Evolutionary conservation across 2,888 invertebrate species (phyloP).

Genomic region (Drosophila anomalata): DNA sequence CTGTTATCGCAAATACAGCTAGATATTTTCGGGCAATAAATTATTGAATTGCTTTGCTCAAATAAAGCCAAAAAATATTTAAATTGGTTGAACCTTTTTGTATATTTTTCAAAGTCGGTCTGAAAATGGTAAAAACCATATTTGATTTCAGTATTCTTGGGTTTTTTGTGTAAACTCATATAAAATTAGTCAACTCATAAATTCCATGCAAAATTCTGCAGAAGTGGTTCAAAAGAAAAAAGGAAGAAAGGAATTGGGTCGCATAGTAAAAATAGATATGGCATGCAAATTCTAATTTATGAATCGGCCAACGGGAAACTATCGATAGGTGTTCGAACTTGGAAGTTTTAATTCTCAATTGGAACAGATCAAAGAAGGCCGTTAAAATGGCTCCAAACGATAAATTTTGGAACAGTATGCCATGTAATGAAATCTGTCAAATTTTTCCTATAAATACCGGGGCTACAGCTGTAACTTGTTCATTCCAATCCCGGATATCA

Average conservation of each 20-base stretch:
- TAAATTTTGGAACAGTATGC: neutral
- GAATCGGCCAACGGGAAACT: slow-evolving; percentile 25
- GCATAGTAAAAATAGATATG: slow-evolving; percentile 26
- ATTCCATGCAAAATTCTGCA: slow-evolving; percentile 75
- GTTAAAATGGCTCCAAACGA: neutral
- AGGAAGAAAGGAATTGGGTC: neutral
- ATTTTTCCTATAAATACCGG: neutral
- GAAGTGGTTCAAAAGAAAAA: slow-evolving; percentile 41
- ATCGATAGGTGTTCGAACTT: slow-evolving; percentile 19
- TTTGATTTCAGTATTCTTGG: slow-evolving; percentile 41
- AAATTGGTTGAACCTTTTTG: slow-evolving; percentile 44
- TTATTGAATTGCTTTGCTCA: slow-evolving; percentile 69
- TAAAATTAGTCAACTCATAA: slow-evolving; percentile 62
- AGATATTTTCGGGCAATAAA: slow-evolving; percentile 60
- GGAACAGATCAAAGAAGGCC: slow-evolving; percentile 19
- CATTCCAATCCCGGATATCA: neutral
- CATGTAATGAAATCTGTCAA: neutral
- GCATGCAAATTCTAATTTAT: slow-evolving; percentile 68
- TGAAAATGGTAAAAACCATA: slow-evolving; percentile 75
- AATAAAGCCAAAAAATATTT: slow-evolving; percentile 32
- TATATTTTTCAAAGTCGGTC: slow-evolving; percentile 67
- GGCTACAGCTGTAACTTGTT: neutral
- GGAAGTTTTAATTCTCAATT: slow-evolving; percentile 30
- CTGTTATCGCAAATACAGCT: slow-evolving; percentile 62
- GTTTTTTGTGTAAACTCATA: slow-evolving; percentile 44